Evolutionary conservation across 1,140 invertebrate species (phyloP), one percentile per base, ranked within the genome.

Genomic region (Anthonomus grandis): DNA sequence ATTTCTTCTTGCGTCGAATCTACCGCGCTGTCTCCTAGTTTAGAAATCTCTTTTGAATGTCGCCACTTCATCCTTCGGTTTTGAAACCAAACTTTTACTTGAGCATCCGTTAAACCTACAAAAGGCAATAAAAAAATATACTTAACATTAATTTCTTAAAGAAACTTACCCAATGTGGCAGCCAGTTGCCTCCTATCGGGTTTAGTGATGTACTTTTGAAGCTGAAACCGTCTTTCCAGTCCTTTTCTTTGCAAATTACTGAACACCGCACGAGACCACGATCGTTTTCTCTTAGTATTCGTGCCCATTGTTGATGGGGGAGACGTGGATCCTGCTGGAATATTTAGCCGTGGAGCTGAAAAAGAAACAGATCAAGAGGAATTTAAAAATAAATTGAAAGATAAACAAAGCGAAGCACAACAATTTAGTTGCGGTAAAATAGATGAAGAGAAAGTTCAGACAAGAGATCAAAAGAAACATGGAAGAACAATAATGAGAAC

Each of bases 171-270:
- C 23, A 96, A 75, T 57, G 91, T 93, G 41, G 91, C 90, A 0
- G 93, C 93, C 36, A 96, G 75, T 71, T 95, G 92, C 64, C 92
- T 79, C 68, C 93, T 80, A 64, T 96, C 93, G 0, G 91, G 92
- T 74, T 96, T 96, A 0, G 91, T 93, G 57, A 96, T 95, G 71
- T 96, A 96, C 70, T 95, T 95, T 74, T 96, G 92, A n/a, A 94
- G 81, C 63, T 93, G 89, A 71, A 96, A 96, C 62, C 92, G 73
- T 59, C 89, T 83, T 72, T 96, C 93, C 23, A 96, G 75, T 1
- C 93, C 93, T 75, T 95, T 93, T 18, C 93, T 72, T 70, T 96
- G 93, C 1, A 93, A 76, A 62, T 93, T 91, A 57, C 91, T 95
- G 71, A 96, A 95, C 0, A 98, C 95, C 0, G 95, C 95, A 58